A percentile compares a stretch with the other conserved stretches of the same genome.
These are phyloP conservation scores for Zele albiditarsus DNA, from an alignment of 2,888 invertebrate genomes.

Conservation along the genomic window DNA sequence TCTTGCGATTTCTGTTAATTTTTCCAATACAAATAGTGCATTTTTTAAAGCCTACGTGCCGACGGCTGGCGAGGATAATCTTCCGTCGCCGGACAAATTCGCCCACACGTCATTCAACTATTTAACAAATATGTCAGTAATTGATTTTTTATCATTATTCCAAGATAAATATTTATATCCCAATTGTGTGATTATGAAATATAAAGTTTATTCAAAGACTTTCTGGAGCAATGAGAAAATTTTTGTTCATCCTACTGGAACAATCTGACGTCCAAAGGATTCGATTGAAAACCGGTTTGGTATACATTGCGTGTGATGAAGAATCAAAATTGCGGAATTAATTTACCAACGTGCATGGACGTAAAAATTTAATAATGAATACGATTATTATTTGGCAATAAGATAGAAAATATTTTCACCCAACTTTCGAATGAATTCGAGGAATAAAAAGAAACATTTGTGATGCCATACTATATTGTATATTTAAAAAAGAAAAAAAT, in stretches of 20 bases:
- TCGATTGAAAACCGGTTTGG: slow-evolving; percentile 4
- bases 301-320: neutral
- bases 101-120: neutral
- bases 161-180: neutral
- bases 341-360: neutral
- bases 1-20: neutral
- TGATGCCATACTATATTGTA: neutral
- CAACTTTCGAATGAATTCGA: neutral
- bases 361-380: neutral
- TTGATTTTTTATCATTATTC: neutral
- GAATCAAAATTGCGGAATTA: neutral
- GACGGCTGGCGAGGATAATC: slow-evolving; percentile 62
- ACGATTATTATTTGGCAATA: neutral
- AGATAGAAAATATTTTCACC: neutral
- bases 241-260: neutral
- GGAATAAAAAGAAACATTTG: neutral
- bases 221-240: neutral
- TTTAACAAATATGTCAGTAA: neutral
- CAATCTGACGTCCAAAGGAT: neutral
- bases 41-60: slow-evolving; percentile 57
- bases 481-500: neutral
- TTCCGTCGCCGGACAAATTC: slow-evolving; percentile 63
- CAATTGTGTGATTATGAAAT: neutral
- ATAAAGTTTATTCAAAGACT: neutral
- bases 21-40: neutral